Percentiles rank a stretch among this genome's conserved stretches.
phyloP scores from a whole-genome alignment of 2,113 vertebrate genomes.

The Sebastes schlegelii region DNA sequence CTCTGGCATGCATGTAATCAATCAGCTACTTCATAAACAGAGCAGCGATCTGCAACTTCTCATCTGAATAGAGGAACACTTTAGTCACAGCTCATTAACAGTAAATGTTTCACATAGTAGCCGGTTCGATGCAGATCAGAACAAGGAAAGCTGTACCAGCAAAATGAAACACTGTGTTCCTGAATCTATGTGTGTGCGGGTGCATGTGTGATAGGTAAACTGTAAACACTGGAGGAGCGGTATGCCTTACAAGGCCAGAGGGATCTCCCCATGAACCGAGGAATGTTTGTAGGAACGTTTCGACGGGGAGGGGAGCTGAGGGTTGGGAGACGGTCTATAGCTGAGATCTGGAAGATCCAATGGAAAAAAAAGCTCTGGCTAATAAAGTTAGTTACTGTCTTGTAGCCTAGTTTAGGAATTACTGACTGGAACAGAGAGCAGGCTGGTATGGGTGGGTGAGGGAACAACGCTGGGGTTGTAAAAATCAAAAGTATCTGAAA shows the following conservation, averaged over 20 bases:
- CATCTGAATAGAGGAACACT: constrained; percentile 10
- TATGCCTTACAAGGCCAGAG: constrained; percentile 84
- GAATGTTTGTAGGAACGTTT: constrained; percentile 75
- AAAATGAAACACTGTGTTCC: constrained; percentile 64
- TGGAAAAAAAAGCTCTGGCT: constrained; percentile 67
- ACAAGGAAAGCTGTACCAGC: constrained; percentile 29
- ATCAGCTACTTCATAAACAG: not conserved
- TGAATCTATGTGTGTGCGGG: constrained; percentile 36
- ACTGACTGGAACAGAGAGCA: constrained; percentile 6
- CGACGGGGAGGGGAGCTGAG: constrained; percentile 43
- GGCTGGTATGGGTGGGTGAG: not conserved
- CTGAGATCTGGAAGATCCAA: constrained; percentile 65
- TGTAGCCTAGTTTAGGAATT: constrained; percentile 47
- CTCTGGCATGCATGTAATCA: not conserved
- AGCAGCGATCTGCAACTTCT: not conserved
- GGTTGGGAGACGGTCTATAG: constrained; percentile 35
- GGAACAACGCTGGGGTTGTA: not conserved
- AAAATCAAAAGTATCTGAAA: constrained; percentile 31
- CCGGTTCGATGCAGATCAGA: constrained; percentile 41
- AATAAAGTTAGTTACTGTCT: constrained; percentile 56
- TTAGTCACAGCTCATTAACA: constrained; percentile 24
- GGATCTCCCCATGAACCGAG: constrained; percentile 80
- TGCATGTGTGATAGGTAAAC: constrained; percentile 74
- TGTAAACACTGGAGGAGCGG: constrained; percentile 79
- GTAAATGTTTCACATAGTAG: constrained; percentile 45